Base-by-base conservation (phyloP, 2,797 vertebrate species). In the Megalops cyprinoides region DNA sequence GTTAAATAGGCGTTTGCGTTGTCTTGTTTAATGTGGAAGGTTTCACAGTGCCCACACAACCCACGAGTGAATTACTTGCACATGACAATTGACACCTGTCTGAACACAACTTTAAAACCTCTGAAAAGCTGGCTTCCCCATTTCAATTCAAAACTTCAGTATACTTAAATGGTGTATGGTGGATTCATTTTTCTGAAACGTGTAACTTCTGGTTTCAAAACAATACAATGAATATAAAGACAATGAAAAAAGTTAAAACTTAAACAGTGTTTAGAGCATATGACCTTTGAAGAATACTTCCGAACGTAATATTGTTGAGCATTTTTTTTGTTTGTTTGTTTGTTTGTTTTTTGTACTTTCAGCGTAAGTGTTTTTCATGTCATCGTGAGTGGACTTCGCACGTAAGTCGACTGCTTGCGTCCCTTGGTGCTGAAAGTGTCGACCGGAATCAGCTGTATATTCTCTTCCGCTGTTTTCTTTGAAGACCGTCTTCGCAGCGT, bases 401-500 rank as follows among this genome's bases (percentile, higher is more conserved):
- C 42, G 14, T n/a, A n/a, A n/a, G n/a, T n/a, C n/a, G n/a, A n/a
- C 7, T 4, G 1, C 49, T 51, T 23, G 79, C 12, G 25, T 46
- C 55, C 25, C 1, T 48, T 23, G 46, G 58, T 34, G 8, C 14
- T 14, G 0, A 31, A 8, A 67, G 31, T 34, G 34, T 39, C 31
- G 20, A 1, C 34, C 23, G 9, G 58, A 15, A 55, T 82, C 76
- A 82, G 75, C 51, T 60, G 49, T 28, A 23, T 5, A 55, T 18
- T 77, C 65, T 79, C 49, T 55, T 44, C 18, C 56, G 42, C 4
- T 12, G 62, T 14, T 12, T 6, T 39, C 62, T 67, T 31, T 37
- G 28, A 2, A 25, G 31, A 7, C 25, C n/a, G 20, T 2, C 42
- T 37, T 91, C 87, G 56, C 96, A 97, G 62, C 86, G 92, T 76